A percentile compares a stretch with the other conserved stretches of the same genome.
Conservation (phyloP, 2,797 vertebrate genomes). For the Schizopygopsis malacanthus region DNA sequence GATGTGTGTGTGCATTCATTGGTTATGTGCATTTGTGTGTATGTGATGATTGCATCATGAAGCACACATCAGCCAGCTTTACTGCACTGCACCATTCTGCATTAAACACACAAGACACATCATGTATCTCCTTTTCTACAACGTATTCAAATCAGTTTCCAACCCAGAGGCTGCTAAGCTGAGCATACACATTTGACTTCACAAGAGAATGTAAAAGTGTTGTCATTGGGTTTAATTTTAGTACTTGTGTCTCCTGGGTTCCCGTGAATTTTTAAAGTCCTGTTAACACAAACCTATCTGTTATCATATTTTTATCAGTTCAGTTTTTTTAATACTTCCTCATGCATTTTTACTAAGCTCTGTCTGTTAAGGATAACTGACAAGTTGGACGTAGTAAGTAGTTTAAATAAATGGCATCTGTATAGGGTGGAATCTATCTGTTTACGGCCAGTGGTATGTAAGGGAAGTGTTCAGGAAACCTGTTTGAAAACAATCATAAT, state of each 20-base stretch:
- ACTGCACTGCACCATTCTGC: slow-evolving; percentile 48
- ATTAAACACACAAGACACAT: slow-evolving; percentile 5
- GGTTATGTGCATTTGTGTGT: slow-evolving; percentile 40
- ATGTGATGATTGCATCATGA: slow-evolving; percentile 36
- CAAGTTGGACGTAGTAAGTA: not conserved
- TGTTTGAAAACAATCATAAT: not conserved
- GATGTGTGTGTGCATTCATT: slow-evolving; percentile 54
- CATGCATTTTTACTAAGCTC: not conserved
- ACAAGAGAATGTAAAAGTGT: slow-evolving; percentile 16
- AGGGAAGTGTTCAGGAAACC: not conserved
- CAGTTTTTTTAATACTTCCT: not conserved
- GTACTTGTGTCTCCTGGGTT: not conserved
- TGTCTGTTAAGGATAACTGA: not conserved
- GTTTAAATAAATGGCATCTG: not conserved
- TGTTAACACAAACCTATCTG: not conserved
- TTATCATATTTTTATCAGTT: not conserved
- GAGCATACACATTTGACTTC: slow-evolving; percentile 9
- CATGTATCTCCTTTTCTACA: not conserved
- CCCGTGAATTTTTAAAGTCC: not conserved
- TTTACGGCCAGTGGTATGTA: not conserved
- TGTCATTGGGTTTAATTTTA: slow-evolving; percentile 13
- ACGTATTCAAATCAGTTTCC: not conserved
- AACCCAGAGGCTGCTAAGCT: not conserved
- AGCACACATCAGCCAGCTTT: slow-evolving; percentile 30
- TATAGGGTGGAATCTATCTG: not conserved